Base-by-base conservation (phyloP, 1,140 invertebrate species). In the Vanessa atalanta region DNA sequence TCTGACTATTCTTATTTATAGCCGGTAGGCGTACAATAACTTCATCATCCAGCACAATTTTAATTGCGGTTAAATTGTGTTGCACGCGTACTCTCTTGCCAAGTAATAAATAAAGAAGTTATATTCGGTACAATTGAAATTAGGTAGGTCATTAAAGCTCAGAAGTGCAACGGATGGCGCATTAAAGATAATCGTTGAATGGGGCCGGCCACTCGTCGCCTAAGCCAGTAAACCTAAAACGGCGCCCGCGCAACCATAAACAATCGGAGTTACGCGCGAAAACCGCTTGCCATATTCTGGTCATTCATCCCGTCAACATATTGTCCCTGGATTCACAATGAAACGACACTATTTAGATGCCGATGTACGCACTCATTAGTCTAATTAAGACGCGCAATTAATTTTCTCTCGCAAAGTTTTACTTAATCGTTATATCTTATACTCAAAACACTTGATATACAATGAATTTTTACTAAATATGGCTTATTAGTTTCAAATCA, bases 81-180 rank as follows among this genome's bases (percentile, higher is more conserved):
- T 79, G 77, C 79, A 73, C 75, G 78, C 70, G 57, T 63, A 60
- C 57, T 16, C 74, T 70, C 74, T 87, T 89, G 90, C 90, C 88
- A 90, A 92, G 82, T 87, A 84, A 90, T 90, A 92, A 90, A 89
- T 89, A 89, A 79, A 79, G 72, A 72, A 84, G 87, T 92, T 90
- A 92, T 90, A 90, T 90, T 92, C 88, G 87, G 88, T 85, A 90
- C 90, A 90, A 90, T 91, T 89, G 88, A 88, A 90, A 91, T 90
- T 88, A 91, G 88, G 89, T 83, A 84, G 80, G 82, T 83, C 86
- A 89, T 90, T 92, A 90, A 92, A 88, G 83, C 81, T 47, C 57
- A 31, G 79, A 78, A 83, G 65, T 76, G 84, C 82, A 84, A 87
- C 83, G 81, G 79, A 86, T 84, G 77, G 79, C 71, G 76, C 82